Evolutionary conservation across 2,797 vertebrate species (phyloP).

Genomic region (Pogoniulus pusillus): DNA sequence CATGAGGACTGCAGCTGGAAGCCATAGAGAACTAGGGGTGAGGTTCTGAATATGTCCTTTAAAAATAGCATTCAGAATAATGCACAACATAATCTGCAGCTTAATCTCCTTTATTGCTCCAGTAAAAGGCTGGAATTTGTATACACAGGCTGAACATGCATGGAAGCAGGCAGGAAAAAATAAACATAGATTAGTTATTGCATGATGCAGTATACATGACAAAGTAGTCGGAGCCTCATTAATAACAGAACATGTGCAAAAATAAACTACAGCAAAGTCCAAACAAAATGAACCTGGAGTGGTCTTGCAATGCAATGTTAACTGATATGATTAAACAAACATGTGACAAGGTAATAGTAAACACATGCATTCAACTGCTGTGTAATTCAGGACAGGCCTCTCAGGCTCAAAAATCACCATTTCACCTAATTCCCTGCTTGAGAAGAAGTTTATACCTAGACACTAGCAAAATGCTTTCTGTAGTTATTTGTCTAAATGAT

Average conservation of each 20-base stretch:
- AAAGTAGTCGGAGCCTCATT: constrained; percentile 12
- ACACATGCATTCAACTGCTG: not conserved
- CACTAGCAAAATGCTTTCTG: not conserved
- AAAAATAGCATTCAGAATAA: not conserved
- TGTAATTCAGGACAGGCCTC: not conserved
- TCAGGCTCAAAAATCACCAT: not conserved
- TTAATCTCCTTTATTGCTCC: not conserved
- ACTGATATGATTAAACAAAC: constrained; percentile 37
- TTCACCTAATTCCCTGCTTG: not conserved
- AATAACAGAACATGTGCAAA: constrained; percentile 42
- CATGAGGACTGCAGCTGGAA: not conserved
- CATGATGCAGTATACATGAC: constrained; percentile 31
- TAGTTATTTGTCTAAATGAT: not conserved
- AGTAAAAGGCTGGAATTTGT: not conserved
- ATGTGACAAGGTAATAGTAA: constrained; percentile 23
- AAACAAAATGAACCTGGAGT: constrained; percentile 19
- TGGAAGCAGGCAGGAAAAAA: constrained; percentile 25
- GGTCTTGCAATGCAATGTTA: constrained; percentile 5
- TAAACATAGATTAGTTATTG: constrained; percentile 34
- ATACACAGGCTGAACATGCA: not conserved
- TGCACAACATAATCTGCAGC: not conserved
- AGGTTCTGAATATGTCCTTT: not conserved
- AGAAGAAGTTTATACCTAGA: not conserved
- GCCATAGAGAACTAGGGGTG: not conserved
- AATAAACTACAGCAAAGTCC: constrained; percentile 17